Evolutionary conservation across 1,140 invertebrate species (phyloP).

Genomic region (Holcopasites calliopsidis): DNA sequence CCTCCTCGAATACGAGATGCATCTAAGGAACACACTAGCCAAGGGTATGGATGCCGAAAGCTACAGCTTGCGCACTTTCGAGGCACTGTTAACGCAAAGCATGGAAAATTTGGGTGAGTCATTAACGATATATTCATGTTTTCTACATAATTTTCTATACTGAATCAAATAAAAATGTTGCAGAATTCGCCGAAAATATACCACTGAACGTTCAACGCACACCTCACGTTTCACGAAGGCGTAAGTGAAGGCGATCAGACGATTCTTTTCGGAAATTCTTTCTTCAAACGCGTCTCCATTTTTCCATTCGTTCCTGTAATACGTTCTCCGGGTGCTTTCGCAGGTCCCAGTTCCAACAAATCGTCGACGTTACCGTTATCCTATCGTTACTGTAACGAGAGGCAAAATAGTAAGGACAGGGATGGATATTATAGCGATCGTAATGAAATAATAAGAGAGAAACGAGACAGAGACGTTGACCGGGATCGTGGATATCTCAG

Average conservation of each 20-base stretch:
- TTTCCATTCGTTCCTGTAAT: too few relatives aligned
- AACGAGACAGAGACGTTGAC: conserved; percentile 82
- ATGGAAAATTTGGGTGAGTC: conserved; percentile 95
- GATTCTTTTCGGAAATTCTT: too few relatives aligned
- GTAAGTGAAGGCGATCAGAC: too few relatives aligned
- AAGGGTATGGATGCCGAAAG: conserved; percentile 97
- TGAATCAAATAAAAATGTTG: conserved; percentile 54
- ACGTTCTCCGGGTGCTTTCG: conserved; percentile 1
- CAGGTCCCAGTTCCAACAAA: conserved; percentile 81
- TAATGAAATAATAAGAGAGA: conserved; percentile 88
- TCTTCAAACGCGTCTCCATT: too few relatives aligned
- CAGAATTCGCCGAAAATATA: conserved; percentile 92
- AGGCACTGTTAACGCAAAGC: conserved; percentile 94
- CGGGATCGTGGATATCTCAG: conserved; percentile 90
- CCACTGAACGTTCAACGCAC: conserved; percentile 90
- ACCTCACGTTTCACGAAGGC: conserved; percentile 88
- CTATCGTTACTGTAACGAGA: conserved; percentile 80
- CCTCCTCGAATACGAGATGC: conserved; percentile 96
- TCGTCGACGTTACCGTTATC: conserved; percentile 88
- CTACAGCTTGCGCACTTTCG: conserved; percentile 95
- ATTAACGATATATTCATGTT: background rate
- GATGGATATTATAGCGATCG: conserved; percentile 93
- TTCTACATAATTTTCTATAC: background rate
- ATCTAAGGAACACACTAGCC: conserved; percentile 94
- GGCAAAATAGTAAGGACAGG: conserved; percentile 83